phyloP scores from a whole-genome alignment of 2,113 vertebrate genomes.

The Gasterosteus nipponicus region DNA sequence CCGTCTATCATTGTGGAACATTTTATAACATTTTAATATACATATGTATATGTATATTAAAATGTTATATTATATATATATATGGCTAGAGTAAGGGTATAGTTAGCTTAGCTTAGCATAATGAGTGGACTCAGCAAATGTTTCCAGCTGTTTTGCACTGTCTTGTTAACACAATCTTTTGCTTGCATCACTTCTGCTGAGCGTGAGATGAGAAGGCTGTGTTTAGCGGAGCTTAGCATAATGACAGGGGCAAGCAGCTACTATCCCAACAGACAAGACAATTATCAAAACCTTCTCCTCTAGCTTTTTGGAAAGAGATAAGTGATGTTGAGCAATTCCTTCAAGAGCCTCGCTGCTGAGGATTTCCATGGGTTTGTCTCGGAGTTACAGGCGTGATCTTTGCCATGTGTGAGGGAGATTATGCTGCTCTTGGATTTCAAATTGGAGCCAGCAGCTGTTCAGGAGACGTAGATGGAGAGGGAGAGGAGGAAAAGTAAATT shows the following conservation, averaged over 20 bases:
- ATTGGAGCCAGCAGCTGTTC: conserved; percentile 71
- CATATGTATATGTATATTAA: no score
- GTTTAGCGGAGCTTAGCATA: not conserved
- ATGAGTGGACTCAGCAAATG: not conserved
- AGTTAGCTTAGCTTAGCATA: conserved; percentile 19
- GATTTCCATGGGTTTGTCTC: conserved; percentile 39
- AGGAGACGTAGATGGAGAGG: conserved; percentile 31
- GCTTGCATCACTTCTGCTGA: not conserved
- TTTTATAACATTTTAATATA: no score
- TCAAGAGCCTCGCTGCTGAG: conserved; percentile 6
- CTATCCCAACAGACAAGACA: not conserved
- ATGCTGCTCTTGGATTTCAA: conserved; percentile 44
- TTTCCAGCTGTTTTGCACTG: no score
- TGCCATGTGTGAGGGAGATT: conserved; percentile 72
- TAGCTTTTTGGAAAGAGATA: not conserved
- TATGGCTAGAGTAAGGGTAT: no score
- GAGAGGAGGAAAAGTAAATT: conserved; percentile 54
- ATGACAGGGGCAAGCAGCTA: not conserved
- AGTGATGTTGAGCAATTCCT: not conserved
- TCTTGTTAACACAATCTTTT: not conserved
- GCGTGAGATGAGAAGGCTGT: no score
- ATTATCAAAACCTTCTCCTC: not conserved
- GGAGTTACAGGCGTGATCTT: conserved; percentile 62
- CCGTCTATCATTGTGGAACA: no score
- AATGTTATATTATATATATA: no score